Evolutionary conservation across 2,888 invertebrate genomes (phyloP), one percentile per base, ranked within the genome.

Genomic region (Drosophila infuscata): DNA sequence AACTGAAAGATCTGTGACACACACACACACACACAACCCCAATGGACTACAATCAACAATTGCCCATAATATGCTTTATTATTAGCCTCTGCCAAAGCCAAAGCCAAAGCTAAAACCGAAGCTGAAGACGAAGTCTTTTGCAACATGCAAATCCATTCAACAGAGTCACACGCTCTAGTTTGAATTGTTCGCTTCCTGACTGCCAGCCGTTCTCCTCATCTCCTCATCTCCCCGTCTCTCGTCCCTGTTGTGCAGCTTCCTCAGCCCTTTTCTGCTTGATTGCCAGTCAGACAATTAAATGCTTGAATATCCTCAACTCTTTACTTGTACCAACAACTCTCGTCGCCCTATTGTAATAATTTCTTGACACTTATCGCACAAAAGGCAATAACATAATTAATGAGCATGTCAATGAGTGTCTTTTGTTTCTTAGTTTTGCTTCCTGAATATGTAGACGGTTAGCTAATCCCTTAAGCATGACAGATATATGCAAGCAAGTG

Each of bases 361-460:
- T 87, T 90, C 76, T 87, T 87, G 87, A 87, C 87, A 87, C 87
- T 87, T 87, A 87, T 90, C 89, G 90, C 87, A 90, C 87, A 90
- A 87, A 87, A 87, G 87, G 87, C 90, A 87, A 87, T 87, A 88
- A 87, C 87, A 90, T 87, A 86, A 87, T 87, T 87, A 87, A 87
- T 87, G 87, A 90, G 90, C 87, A 87, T 87, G 87, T 87, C 87
- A 87, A 87, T 87, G 87, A 87, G 89, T 61, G 74, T 68, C 89
- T 61, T 88, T 86, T 90, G 90, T 85, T 76, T 82, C 25, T 64
- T 66, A n/a, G 35, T 66, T 67, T 48, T 70, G 60, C 74, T 75
- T 58, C 68, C 66, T 69, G 62, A 76, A 56, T 11, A n/a, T 73
- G 58, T 52, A 51, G 71, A 70, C 74, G 79, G 73, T 72, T 83